These are phyloP conservation scores for Ictidomys tridecemlineatus DNA, from an alignment of 2,113 vertebrate species.

Conservation along the genomic window DNA sequence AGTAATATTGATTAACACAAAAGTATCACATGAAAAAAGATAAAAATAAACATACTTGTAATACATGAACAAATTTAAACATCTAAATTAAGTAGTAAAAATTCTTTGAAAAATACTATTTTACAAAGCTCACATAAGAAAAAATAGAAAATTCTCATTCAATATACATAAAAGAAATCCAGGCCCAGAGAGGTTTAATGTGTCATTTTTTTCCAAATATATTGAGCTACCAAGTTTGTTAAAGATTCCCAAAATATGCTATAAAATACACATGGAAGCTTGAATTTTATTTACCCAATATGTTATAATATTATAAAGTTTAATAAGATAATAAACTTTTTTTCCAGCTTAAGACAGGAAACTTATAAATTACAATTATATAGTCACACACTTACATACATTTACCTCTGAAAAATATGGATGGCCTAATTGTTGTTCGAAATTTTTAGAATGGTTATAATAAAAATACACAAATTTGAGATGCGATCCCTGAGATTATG, in stretches of 20 bases:
- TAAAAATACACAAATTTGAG: background rate
- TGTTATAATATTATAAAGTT: background rate
- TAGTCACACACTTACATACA: background rate
- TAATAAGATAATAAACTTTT: background rate
- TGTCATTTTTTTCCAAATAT: background rate
- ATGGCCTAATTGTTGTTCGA: background rate
- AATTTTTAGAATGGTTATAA: background rate
- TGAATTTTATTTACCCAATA: too few relatives aligned
- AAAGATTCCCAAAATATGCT: background rate
- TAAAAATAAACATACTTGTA: background rate
- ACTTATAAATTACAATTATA: background rate
- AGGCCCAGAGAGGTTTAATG: background rate
- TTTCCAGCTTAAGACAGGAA: background rate
- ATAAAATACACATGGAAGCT: too few relatives aligned
- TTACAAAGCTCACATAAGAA: background rate
- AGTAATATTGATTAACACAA: background rate
- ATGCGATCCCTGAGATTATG: fast-evolving
- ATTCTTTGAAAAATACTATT: background rate
- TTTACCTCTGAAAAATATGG: background rate
- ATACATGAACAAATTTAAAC: background rate
- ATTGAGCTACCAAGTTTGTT: background rate
- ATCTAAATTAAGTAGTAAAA: background rate
- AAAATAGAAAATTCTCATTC: background rate
- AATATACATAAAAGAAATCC: background rate
- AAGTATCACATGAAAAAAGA: background rate